Conservation (phyloP, 2,113 vertebrate genomes). For the Murina feae region DNA sequence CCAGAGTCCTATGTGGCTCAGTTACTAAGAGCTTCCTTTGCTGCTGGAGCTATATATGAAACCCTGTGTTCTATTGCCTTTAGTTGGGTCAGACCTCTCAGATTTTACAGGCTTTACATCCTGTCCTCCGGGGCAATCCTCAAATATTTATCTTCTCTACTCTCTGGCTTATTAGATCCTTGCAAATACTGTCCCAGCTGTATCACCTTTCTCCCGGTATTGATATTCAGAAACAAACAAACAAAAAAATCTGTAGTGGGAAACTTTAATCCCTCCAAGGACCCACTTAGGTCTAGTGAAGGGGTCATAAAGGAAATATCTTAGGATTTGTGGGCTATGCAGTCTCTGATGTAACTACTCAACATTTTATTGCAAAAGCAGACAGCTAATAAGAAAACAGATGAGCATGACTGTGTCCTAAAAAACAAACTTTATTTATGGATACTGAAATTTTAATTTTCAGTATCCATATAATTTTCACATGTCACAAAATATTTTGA, state of each 20-base stretch:
- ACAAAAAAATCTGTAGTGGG: conserved; percentile 5
- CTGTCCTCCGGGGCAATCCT: neutral
- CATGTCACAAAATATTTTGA: conserved; percentile 24
- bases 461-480: neutral
- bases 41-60: neutral
- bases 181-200: neutral
- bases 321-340: neutral
- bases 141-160: neutral
- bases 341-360: neutral
- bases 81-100: neutral
- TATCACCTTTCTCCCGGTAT: neutral
- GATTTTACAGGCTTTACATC: neutral
- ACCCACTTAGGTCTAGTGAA: neutral
- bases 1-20: neutral
- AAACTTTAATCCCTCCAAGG: neutral
- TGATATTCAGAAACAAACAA: conserved; percentile 10
- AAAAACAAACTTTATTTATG: conserved; percentile 30
- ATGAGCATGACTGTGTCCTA: neutral
- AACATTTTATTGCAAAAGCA: conserved; percentile 40
- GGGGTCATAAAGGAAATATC: neutral
- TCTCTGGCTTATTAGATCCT: neutral
- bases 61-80: neutral
- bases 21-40: neutral
- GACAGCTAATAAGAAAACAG: conserved; percentile 16
- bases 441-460: conserved; percentile 45